Conservation (phyloP, 2,113 vertebrate species). For the Marmota monax region DNA sequence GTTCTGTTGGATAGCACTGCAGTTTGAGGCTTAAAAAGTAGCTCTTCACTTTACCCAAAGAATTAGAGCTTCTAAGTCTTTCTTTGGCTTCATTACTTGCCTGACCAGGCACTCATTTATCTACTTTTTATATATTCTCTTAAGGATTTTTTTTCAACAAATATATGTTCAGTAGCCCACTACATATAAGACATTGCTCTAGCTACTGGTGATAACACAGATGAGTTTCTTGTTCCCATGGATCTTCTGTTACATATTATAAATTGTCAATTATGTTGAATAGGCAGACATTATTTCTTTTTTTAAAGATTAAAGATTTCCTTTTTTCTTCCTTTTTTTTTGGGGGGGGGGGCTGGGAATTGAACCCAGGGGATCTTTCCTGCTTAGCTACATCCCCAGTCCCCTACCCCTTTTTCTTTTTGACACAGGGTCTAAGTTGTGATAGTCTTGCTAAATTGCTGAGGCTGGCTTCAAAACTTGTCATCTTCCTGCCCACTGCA, state of each 20-base stretch:
- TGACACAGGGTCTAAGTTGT: no score
- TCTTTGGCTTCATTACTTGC: neutral
- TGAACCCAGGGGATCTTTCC: no score
- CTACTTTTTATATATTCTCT: constrained; percentile 9
- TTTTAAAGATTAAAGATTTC: no score
- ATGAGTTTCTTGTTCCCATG: neutral
- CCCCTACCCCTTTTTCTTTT: no score
- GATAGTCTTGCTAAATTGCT: no score
- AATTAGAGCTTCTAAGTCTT: constrained; percentile 23
- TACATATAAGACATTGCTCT: neutral
- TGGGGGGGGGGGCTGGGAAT: no score
- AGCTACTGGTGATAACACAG: neutral
- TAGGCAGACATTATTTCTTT: neutral
- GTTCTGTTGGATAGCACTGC: neutral
- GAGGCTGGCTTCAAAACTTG: no score
- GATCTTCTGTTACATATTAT: neutral
- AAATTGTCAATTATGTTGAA: neutral
- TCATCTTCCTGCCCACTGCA: no score
- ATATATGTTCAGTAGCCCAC: constrained; percentile 2
- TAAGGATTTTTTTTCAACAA: neutral
- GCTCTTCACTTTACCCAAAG: constrained; percentile 10
- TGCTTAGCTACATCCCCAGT: no score
- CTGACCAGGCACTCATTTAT: neutral
- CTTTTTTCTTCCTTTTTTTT: no score
- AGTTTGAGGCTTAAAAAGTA: constrained; percentile 10